phyloP scores from a whole-genome alignment of 2,113 vertebrate genomes.

The Cynoglossus semilaevis region DNA sequence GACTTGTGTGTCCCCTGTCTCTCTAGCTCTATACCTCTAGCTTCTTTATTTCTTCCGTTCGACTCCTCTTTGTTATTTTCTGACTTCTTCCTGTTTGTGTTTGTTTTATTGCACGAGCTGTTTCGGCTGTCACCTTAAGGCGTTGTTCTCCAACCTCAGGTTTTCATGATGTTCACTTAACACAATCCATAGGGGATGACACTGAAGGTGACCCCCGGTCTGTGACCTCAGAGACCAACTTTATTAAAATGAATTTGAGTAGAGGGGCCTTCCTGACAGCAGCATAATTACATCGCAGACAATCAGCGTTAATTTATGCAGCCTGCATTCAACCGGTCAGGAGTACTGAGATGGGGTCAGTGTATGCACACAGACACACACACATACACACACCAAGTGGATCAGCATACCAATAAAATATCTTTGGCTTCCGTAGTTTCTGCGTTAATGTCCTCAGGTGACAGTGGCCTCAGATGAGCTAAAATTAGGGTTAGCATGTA shows the following conservation, averaged over 20 bases:
- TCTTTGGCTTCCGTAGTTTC: too few species aligned
- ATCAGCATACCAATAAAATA: conserved; percentile 50
- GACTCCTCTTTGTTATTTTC: conserved; percentile 7
- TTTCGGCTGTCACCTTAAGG: conserved; percentile 44
- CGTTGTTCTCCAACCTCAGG: conserved; percentile 59
- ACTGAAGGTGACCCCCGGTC: conserved; percentile 94
- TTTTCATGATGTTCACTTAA: conserved; percentile 44
- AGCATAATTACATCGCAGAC: conserved; percentile 99
- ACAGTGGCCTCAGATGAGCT: too few species aligned
- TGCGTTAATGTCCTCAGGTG: too few species aligned
- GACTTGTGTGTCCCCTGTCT: conserved; percentile 2
- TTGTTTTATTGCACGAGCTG: conserved; percentile 21
- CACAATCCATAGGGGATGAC: conserved; percentile 86
- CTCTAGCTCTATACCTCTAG: conserved; percentile 13
- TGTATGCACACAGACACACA: conserved; percentile 39
- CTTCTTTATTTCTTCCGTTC: conserved; percentile 8
- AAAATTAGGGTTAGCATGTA: too few species aligned
- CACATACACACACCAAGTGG: conserved; percentile 64
- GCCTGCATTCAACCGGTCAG: conserved; percentile 91
- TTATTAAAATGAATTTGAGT: conserved; percentile 99
- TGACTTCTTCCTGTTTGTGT: conserved; percentile 27
- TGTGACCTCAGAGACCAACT: conserved; percentile 97
- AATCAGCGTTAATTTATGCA: conserved; percentile 99
- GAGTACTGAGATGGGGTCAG: conserved; percentile 80
- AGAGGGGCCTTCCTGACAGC: conserved; percentile 95